Percentiles rank a stretch among this genome's conserved stretches.
Evolutionary conservation across 2,797 vertebrate species (phyloP).

Genomic region (Coregonus sp.): DNA sequence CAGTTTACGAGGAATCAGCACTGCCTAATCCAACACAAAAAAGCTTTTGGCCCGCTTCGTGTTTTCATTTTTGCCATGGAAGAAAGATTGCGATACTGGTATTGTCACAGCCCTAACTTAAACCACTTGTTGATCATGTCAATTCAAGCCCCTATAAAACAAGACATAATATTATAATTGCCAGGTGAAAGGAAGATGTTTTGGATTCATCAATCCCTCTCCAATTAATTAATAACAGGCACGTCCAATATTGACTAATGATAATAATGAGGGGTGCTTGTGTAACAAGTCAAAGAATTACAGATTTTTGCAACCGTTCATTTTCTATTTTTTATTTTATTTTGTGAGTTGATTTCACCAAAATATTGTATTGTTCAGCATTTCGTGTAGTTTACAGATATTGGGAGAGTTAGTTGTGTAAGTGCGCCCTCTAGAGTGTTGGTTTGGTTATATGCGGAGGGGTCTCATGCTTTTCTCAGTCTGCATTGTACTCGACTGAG

Average conservation of each 20-base stretch:
- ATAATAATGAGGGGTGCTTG: slow-evolving; percentile 54
- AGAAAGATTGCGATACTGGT: neutral
- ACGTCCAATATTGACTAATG: slow-evolving; percentile 61
- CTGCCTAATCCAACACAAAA: neutral
- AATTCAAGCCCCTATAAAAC: neutral
- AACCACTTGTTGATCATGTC: slow-evolving; percentile 23
- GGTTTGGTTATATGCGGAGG: too few relatives aligned
- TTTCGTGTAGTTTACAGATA: too few relatives aligned
- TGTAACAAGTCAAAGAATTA: too few relatives aligned
- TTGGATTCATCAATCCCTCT: slow-evolving; percentile 50
- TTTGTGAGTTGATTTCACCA: too few relatives aligned
- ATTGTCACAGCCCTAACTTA: neutral
- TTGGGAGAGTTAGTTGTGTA: too few relatives aligned
- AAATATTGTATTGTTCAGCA: too few relatives aligned
- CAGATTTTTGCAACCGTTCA: too few relatives aligned
- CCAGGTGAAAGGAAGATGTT: slow-evolving; percentile 25
- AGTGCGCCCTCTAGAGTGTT: too few relatives aligned
- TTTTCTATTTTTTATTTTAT: too few relatives aligned
- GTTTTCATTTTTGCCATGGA: neutral
- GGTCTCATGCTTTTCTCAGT: too few relatives aligned
- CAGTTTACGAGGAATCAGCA: neutral
- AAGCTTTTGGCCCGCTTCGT: neutral
- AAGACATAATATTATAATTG: slow-evolving; percentile 10
- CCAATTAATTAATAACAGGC: slow-evolving; percentile 55
- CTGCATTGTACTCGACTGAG: too few relatives aligned